Percentiles rank a stretch among this genome's conserved stretches.
These are phyloP conservation scores for Oncorhynchus nerka DNA, from an alignment of 2,113 vertebrate genomes.

Conservation along the genomic window DNA sequence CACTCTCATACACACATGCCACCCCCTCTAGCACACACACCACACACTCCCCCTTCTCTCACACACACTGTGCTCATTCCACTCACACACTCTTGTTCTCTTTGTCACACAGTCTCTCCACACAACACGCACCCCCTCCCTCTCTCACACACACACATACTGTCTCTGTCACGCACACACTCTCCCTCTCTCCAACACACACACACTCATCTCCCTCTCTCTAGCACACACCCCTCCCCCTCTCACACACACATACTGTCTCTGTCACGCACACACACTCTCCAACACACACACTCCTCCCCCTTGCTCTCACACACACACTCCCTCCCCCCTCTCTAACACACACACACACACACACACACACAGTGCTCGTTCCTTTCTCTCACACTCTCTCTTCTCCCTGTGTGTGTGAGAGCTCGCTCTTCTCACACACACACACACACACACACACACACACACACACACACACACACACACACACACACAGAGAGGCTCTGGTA, in stretches of 20 bases:
- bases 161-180: slow-evolving; percentile 65
- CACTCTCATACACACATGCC: slow-evolving; percentile 1
- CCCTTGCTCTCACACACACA: not conserved
- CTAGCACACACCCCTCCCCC: slow-evolving; percentile 20
- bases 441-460: slow-evolving; percentile 9
- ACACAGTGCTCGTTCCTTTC: slow-evolving; percentile 35
- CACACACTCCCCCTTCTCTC: slow-evolving; percentile 13
- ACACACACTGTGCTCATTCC: slow-evolving; percentile 8
- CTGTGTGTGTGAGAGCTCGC: no score
- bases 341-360: slow-evolving; percentile 60
- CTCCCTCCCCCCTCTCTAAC: not conserved
- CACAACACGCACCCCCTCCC: slow-evolving; percentile 63
- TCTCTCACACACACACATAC: slow-evolving; percentile 48
- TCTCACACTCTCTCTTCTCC: no score
- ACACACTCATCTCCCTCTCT: slow-evolving; percentile 35
- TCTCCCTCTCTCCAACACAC: slow-evolving; percentile 48
- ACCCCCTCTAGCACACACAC: slow-evolving; percentile 14
- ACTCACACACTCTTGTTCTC: slow-evolving; percentile 41
- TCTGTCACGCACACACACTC: slow-evolving; percentile 23
- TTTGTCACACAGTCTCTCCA: slow-evolving; percentile 68
- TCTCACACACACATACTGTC: slow-evolving; percentile 11
- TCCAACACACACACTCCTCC: slow-evolving; percentile 24
- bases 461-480: slow-evolving; percentile 1
- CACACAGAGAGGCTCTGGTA: slow-evolving; percentile 17
- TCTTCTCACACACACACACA: no score